A percentile compares a stretch with the other conserved stretches of the same genome.
These are phyloP conservation scores for Peromyscus aztecus DNA, from an alignment of 2,797 vertebrate genomes.

Conservation along the genomic window DNA sequence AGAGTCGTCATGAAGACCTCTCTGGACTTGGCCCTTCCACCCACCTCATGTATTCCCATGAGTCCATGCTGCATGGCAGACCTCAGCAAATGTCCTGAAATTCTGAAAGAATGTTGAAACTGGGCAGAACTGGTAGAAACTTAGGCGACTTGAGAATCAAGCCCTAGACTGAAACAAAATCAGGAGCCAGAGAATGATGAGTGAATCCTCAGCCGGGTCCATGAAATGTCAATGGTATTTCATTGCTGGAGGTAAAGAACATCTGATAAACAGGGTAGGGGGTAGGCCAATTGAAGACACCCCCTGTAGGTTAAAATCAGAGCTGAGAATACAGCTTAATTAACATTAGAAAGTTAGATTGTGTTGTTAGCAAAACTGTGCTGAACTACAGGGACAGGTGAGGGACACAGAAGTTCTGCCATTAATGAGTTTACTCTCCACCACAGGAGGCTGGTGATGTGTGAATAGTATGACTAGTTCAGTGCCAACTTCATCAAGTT, in stretches of 20 bases:
- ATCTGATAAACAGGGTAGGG: not conserved
- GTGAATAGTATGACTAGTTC: not conserved
- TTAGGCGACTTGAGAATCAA: not conserved
- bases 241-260: not conserved
- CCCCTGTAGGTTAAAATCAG: not conserved
- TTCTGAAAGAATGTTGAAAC: not conserved
- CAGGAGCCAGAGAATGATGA: not conserved
- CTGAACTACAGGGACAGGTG: not conserved
- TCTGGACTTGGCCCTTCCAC: not conserved
- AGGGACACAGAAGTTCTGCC: not conserved
- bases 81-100: not conserved
- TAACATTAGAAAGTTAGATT: constrained; percentile 18
- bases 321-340: not conserved
- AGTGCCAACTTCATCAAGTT: not conserved
- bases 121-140: not conserved
- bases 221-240: not conserved
- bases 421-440: not conserved
- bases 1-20: not conserved
- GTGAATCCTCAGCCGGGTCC: not conserved
- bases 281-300: not conserved
- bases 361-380: not conserved
- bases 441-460: not conserved
- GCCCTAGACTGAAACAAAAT: not conserved
- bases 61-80: not conserved
- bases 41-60: not conserved